A percentile compares a stretch with the other conserved stretches of the same genome.
Evolutionary conservation across 2,113 vertebrate genomes (phyloP).

Genomic region (Thymallus thymallus): DNA sequence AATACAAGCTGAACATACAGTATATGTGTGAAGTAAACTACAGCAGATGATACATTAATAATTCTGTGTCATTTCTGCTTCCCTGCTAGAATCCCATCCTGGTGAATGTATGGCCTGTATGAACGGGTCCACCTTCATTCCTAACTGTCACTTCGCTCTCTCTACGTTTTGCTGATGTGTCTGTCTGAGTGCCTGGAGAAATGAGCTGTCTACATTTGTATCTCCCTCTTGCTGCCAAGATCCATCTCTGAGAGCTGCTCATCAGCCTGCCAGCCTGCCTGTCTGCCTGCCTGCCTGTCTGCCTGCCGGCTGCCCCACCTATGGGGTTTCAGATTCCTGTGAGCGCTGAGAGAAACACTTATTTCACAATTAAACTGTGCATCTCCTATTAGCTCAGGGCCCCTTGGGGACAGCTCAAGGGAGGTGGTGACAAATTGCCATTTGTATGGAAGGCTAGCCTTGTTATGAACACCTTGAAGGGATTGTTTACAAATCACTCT

Average conservation of each 20-base stretch:
- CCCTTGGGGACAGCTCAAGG: conserved; percentile 43
- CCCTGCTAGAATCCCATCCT: neutral
- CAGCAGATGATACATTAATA: conserved; percentile 36
- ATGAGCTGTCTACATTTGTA: conserved; percentile 43
- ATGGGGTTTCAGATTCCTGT: conserved; percentile 59
- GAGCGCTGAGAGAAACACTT: conserved; percentile 52
- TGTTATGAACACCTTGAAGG: conserved; percentile 23
- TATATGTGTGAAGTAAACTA: conserved; percentile 4
- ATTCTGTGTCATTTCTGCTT: conserved; percentile 27
- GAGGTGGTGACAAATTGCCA: conserved; percentile 65
- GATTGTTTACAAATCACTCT: conserved; percentile 33
- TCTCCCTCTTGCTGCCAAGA: conserved; percentile 26
- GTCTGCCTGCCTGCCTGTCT: neutral
- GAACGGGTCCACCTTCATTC: conserved; percentile 22
- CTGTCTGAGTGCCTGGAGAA: conserved; percentile 4
- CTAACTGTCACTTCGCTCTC: neutral
- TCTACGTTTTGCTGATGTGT: neutral
- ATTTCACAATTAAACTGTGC: conserved; percentile 62
- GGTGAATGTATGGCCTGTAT: no score
- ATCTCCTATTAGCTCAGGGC: conserved; percentile 45
- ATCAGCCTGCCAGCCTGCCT: conserved; percentile 1
- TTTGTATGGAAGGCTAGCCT: conserved; percentile 37
- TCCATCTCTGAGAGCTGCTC: conserved; percentile 28
- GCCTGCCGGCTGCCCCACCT: conserved; percentile 30
- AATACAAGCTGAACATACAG: neutral